Percentiles rank a stretch among this genome's conserved stretches.
Evolutionary conservation across 2,888 invertebrate genomes (phyloP).

Genomic region (Limulus polyphemus): DNA sequence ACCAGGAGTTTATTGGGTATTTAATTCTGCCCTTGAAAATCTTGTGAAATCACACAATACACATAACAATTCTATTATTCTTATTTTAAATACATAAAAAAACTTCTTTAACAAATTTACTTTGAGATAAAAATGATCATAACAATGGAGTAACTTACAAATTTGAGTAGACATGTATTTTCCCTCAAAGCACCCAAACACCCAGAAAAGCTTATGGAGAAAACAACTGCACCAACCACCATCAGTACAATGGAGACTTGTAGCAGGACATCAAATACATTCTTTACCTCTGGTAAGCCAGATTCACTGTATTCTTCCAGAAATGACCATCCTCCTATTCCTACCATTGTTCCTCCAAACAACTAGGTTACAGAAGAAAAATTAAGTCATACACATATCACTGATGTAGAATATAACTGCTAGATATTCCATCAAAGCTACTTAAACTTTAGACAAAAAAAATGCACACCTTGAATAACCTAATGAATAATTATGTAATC

Average conservation of each 20-base stretch:
- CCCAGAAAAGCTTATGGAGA: constrained; percentile 84
- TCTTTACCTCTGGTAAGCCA: constrained; percentile 57
- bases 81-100: too few relatives aligned
- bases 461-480: too few relatives aligned
- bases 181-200: constrained; percentile 82
- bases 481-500: too few relatives aligned
- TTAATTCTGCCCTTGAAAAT: too few relatives aligned
- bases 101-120: too few relatives aligned
- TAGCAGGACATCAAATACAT: constrained; percentile 68
- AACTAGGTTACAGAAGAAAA: constrained; percentile 44
- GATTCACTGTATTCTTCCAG: constrained; percentile 84
- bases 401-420: too few relatives aligned
- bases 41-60: too few relatives aligned
- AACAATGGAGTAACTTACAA: constrained; percentile 49
- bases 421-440: too few relatives aligned
- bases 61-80: too few relatives aligned
- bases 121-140: constrained; percentile 4
- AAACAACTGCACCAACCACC: constrained; percentile 78
- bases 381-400: too few relatives aligned
- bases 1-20: too few relatives aligned
- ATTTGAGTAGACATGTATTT: constrained; percentile 80
- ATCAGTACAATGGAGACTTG: constrained; percentile 83
- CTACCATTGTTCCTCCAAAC: constrained; percentile 70
- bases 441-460: too few relatives aligned
- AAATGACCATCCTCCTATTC: constrained; percentile 78